These are phyloP conservation scores for Pterobdella sp. DNA, from an alignment of 2,888 invertebrate genomes.

Conservation along the genomic window DNA sequence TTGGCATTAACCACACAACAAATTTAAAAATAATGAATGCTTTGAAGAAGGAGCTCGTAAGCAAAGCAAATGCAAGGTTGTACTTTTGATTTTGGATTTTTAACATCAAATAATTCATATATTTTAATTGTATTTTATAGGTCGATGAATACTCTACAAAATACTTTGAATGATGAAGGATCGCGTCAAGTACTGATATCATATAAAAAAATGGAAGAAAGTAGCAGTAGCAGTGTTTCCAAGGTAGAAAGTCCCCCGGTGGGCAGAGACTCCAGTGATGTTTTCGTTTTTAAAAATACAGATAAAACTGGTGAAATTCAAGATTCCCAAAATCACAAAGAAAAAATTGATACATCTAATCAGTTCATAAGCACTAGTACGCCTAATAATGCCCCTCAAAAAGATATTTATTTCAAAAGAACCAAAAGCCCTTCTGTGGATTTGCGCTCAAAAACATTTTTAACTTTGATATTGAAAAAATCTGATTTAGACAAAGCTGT, in stretches of 20 bases:
- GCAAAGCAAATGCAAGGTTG: not conserved
- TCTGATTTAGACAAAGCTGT: constrained; percentile 79
- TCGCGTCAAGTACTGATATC: constrained; percentile 5
- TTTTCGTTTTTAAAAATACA: not conserved
- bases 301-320: not conserved
- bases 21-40: not conserved
- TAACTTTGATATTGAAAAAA: constrained; percentile 32
- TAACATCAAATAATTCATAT: no score
- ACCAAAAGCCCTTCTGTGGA: not conserved
- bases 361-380: no score
- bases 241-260: not conserved
- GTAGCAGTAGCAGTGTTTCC: not conserved
- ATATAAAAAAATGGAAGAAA: not conserved
- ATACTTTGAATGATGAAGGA: not conserved
- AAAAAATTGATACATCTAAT: no score
- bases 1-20: not conserved
- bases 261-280: not conserved
- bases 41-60: constrained; percentile 16
- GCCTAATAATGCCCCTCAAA: no score
- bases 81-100: no score
- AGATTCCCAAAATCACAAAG: no score
- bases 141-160: not conserved
- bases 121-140: no score
- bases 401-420: not conserved
- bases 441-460: constrained; percentile 15